Evolutionary conservation across 2,797 vertebrate species (phyloP), one percentile per base, ranked within the genome.

Genomic region (Allobates femoralis): DNA sequence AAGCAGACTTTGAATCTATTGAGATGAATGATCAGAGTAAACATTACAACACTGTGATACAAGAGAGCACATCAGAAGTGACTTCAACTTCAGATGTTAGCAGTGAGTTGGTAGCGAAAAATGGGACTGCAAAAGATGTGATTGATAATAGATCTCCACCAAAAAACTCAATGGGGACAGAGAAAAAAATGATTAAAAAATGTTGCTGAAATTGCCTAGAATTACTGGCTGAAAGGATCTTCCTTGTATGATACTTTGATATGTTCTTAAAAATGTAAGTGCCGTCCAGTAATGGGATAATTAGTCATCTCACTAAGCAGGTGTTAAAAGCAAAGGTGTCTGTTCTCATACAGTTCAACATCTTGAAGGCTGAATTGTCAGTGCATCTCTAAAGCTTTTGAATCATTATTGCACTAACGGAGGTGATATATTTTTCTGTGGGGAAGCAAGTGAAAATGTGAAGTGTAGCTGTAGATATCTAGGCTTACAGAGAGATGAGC

Each of bases 1-100:
- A 97, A 34, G 94, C 95, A 2, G 96, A 97, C 92, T 97, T 97
- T 89, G 97, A 98, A 91, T 94, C 96, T 0, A 95, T 97, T 23
- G 97, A 98, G 91, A 98, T 97, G 96, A 95, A 96, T 1, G 95
- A 92, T 8, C 86, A 81, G 0, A 41, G 91, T 23, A 89, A 90
- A 41, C 93, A 79, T 85, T 96, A 94, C 6, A 92, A 92, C 37
- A 85, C 41, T 11, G 91, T 92, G 79, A 90, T 87, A 0, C 90
- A 89, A 67, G 51, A 11, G 53, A 87, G 88, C 30, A 80, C 76
- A 62, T 0, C 83, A 4, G 79, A 83, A 15, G 89, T 55, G 12
- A 90, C 80, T 19, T 30, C 28, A 1, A 28, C 73, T n/a, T 50
- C 67, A 0, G 60, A 90, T 62, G 56, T 55, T 19, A 76, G 86